phyloP scores from a whole-genome alignment of 2,797 vertebrate species.

The Anomalospiza imberbis region DNA sequence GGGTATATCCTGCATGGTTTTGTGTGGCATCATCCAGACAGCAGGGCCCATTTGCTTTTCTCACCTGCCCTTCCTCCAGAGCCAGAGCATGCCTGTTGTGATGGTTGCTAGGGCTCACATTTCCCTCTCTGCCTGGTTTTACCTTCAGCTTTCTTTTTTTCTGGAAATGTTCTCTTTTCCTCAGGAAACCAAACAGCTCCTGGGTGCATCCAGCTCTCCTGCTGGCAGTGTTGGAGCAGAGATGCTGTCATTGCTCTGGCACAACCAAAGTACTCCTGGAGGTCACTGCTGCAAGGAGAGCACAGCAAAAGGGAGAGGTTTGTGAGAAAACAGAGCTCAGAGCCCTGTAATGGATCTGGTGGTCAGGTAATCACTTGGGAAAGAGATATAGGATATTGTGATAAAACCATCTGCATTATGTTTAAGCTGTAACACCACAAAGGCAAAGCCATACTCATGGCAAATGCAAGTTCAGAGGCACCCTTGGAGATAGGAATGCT shows the following conservation, averaged over 20 bases:
- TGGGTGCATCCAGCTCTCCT: not conserved
- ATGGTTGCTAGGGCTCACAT: not conserved
- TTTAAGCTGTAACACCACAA: not conserved
- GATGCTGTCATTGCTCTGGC: not conserved
- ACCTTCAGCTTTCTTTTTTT: not conserved
- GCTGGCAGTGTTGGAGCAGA: not conserved
- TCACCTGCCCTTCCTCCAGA: not conserved
- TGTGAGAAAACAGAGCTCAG: not conserved
- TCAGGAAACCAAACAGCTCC: not conserved
- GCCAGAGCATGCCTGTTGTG: not conserved
- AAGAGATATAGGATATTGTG: not conserved
- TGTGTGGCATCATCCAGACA: not conserved
- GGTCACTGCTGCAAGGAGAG: not conserved
- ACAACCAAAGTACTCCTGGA: not conserved
- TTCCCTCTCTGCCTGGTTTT: not conserved
- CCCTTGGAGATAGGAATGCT: not conserved
- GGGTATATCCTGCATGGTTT: not conserved
- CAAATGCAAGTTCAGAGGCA: not conserved
- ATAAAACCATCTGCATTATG: not conserved
- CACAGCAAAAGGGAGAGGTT: not conserved
- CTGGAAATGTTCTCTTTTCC: not conserved
- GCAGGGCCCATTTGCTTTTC: not conserved
- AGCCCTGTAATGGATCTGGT: not conserved
- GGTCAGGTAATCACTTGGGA: not conserved
- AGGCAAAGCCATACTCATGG: not conserved